These are phyloP conservation scores for Nymphalis polychloros DNA, from an alignment of 2,888 invertebrate genomes.

Conservation along the genomic window DNA sequence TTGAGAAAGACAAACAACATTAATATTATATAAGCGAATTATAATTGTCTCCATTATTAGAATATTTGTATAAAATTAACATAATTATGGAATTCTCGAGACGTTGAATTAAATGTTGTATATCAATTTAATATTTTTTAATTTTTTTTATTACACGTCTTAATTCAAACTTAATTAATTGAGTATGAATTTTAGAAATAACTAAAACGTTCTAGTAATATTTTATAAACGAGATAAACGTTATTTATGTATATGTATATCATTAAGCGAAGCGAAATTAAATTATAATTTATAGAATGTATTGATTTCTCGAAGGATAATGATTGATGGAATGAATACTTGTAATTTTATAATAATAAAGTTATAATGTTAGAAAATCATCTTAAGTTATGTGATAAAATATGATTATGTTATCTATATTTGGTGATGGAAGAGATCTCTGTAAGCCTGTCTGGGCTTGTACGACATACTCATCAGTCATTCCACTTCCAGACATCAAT, in stretches of 20 bases:
- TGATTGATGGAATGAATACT: no score
- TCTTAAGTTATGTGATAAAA: no score
- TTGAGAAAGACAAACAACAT: slow-evolving; percentile 17
- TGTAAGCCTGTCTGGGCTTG: no score
- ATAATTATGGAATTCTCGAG: neutral
- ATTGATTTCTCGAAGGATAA: no score
- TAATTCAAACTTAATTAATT: neutral
- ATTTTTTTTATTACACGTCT: neutral
- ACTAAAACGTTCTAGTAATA: neutral
- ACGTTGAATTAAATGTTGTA: neutral
- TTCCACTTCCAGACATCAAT: no score
- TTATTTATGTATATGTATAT: no score
- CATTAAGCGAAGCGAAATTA: neutral
- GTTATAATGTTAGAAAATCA: no score
- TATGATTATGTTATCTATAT: no score
- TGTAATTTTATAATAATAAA: no score
- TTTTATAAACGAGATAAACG: no score
- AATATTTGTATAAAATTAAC: neutral
- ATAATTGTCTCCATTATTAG: slow-evolving; percentile 11
- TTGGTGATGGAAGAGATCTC: no score
- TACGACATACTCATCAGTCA: no score
- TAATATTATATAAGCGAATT: slow-evolving; percentile 8
- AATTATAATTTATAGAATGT: neutral
- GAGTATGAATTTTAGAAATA: neutral
- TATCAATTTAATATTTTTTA: neutral